Conservation (phyloP, 2,797 vertebrate genomes). For the Intellagama lesueurii region DNA sequence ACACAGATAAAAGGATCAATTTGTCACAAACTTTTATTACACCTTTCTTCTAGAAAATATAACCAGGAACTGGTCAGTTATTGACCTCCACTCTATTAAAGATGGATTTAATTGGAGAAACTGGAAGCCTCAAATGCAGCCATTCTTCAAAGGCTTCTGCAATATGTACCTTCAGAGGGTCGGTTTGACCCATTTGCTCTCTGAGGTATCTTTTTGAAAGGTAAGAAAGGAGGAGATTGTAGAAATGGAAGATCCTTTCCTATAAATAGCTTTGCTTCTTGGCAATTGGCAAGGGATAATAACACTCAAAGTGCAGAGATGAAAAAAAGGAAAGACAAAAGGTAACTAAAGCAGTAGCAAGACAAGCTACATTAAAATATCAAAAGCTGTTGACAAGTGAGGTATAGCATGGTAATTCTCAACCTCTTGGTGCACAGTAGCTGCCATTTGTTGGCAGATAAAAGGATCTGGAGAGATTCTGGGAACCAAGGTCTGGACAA, state of each 20-base stretch:
- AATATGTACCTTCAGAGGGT: conserved; percentile 33
- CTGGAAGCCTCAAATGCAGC: background rate
- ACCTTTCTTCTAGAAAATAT: background rate
- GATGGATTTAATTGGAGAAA: background rate
- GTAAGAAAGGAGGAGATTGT: background rate
- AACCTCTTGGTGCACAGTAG: conserved; percentile 62
- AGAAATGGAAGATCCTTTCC: background rate
- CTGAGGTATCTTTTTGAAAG: conserved; percentile 7
- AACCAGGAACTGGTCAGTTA: background rate
- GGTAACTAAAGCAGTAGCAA: conserved; percentile 6
- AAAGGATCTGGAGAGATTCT: conserved; percentile 62
- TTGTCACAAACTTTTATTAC: background rate
- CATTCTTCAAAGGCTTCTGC: background rate
- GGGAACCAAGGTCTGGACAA: conserved; percentile 52
- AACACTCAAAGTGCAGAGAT: conserved; percentile 40
- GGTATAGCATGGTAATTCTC: conserved; percentile 55
- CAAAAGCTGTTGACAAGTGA: conserved; percentile 57
- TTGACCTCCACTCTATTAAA: background rate
- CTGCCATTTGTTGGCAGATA: conserved; percentile 63
- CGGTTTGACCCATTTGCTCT: conserved; percentile 7
- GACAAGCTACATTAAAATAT: conserved; percentile 60
- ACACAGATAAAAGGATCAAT: background rate
- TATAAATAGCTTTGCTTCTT: conserved; percentile 36
- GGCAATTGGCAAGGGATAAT: conserved; percentile 9
- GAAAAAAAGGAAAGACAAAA: conserved; percentile 48